Base-by-base conservation (phyloP, 2,888 invertebrate genomes). In the Diplolepis rosae region DNA sequence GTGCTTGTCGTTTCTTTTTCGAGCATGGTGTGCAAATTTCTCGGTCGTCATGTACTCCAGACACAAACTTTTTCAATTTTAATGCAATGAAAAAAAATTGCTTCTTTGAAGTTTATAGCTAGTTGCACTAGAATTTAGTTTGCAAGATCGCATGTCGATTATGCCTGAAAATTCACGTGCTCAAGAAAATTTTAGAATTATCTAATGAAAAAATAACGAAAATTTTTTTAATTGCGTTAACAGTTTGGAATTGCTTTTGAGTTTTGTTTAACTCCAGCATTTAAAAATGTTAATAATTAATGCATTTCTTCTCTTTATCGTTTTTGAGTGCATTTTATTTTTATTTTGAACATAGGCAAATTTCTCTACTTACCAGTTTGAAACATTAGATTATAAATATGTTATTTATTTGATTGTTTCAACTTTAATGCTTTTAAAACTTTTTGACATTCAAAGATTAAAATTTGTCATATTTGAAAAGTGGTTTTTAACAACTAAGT, bases 81-180 rank as follows among this genome's bases (percentile, higher is more conserved):
- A 39, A 39, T 39, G 15, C 3, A 15, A 11, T 35, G 9, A 7
- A 35, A 45, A 6, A 1, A 3, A 18, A 45, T 18, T 15, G 45
- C 18, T 18, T 18, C 13, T 18, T 45, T 45, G 9, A n/a, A 45
- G 45, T 9, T 45, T 45, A 45, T 1, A 42, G 42, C 42, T 42
- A 6, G 1, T 11, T 35, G 35, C 9, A 11, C 13, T 35, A 35
- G 1, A 35, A 11, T 35, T 35, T 35, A n/a, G n/a, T 35, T 35
- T 27, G 24, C 48, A 54, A 30, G 22, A 27, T 4, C 22, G 61
- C 61, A 61, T 61, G 61, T 39, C 39, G 9, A 35, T 61, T 39
- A 13, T 24, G 22, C 35, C 24, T 61, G n/a, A 39, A 39, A 39
- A n/a, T 27, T 61, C 39, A 61, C 18, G 22, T 13, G 13, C 18